Conservation (phyloP, 2,113 vertebrate genomes). For the Phocoena phocoena region DNA sequence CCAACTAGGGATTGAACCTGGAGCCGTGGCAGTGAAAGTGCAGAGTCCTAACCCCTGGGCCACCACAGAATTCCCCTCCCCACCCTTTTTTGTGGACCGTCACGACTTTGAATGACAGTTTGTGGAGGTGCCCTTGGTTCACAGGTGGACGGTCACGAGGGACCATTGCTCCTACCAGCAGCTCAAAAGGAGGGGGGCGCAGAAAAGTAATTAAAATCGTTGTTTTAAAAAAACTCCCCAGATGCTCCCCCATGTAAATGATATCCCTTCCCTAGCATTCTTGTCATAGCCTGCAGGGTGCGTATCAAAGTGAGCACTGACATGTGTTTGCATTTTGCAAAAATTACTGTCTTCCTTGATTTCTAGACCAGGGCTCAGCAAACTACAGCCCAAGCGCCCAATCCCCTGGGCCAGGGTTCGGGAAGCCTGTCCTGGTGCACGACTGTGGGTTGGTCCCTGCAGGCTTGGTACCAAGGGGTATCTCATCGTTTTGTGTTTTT, state of each 20-base stretch:
- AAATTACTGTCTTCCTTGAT: background rate
- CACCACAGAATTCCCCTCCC: rapidly evolving
- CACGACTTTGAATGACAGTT: background rate
- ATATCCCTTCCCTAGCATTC: background rate
- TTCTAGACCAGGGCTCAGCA: background rate
- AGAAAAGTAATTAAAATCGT: no score
- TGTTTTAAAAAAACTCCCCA: background rate
- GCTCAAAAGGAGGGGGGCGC: background rate
- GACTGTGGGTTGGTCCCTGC: no score
- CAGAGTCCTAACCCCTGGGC: no score
- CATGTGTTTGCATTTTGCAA: background rate
- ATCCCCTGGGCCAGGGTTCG: background rate
- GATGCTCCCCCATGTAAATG: background rate
- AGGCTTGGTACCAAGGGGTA: no score
- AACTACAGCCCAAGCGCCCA: background rate
- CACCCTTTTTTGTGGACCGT: background rate
- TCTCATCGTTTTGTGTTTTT: background rate
- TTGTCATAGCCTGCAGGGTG: no score
- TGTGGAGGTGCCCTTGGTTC: background rate
- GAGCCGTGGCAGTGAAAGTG: no score
- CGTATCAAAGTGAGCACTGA: background rate
- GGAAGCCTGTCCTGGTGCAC: background rate
- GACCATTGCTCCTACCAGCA: background rate
- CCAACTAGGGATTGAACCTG: no score
- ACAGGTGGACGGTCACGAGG: background rate